Evolutionary conservation across 2,797 vertebrate species (phyloP), one percentile per base, ranked within the genome.

Genomic region (Hoplostethus mediterraneus): DNA sequence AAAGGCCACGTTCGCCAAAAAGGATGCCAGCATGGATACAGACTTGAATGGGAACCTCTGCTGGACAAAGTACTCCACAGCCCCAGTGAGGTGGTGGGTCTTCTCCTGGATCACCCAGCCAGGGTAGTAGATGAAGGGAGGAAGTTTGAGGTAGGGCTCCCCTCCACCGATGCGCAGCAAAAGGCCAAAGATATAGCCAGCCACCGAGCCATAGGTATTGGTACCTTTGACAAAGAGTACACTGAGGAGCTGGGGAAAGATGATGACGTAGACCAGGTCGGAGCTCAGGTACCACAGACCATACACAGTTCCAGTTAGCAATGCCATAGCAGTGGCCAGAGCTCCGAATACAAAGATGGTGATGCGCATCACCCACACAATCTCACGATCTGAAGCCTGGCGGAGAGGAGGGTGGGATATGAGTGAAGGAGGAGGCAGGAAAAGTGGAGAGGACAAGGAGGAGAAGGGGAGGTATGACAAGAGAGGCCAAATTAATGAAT

Each of bases 241-340:
- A 42, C 97, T 97, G 30, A 99, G 90, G 4, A 99, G 96, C 79
- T 99, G 98, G 1, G 98, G 98, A 82, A 99, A 99, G 91, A 99
- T 98, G 91, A 99, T 96, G 89, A 99, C 97, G 73, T 99, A 99
- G 58, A 99, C 96, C 6, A 99, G 94, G 88, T 99, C 98, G 0
- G 98, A 99, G 88, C 98, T 99, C 77, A 99, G 95, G 93, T 98
- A 99, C 98, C 98, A 99, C 72, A 99, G 95, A 51, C 98, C 98
- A 0, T 99, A 99, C 30, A 99, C 96, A 0, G 97, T 97, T 0
- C 97, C 96, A 0, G 98, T 97, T 31, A 99, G 90, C 75, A 99
- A 86, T 0, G 98, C 98, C 97, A 99, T 98, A 11, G 96, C 95
- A 9, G 97, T 99, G 16, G 98, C 97, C 14, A 96, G 88, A 0